Evolutionary conservation across 30 jellyfish, hydroid and myxozoan species (phyloP).

Genomic region (Clytia hemisphaerica): DNA sequence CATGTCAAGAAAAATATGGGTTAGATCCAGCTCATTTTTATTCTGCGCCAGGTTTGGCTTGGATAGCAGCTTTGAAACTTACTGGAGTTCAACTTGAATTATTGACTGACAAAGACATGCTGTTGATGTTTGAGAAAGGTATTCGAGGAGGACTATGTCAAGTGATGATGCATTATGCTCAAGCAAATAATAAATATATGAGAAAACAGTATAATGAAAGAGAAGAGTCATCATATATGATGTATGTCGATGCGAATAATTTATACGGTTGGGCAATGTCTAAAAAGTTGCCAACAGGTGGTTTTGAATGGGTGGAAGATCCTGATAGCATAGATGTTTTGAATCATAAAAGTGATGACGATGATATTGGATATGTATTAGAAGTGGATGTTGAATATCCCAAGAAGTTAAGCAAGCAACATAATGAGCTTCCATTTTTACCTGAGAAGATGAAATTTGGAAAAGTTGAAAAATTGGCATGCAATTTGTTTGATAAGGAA

Average conservation of each 20-base stretch:
- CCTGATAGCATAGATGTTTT: neutral
- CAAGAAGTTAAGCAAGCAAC: conserved; percentile 33
- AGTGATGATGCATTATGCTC: neutral
- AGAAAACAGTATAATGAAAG: too few species aligned
- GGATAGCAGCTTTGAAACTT: conserved; percentile 13
- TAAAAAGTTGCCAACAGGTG: conserved; percentile 45
- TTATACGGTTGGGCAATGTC: conserved; percentile 67
- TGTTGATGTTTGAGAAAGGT: conserved; percentile 26
- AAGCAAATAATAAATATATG: too few species aligned
- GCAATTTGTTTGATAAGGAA: conserved; percentile 33
- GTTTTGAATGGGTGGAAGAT: conserved; percentile 46
- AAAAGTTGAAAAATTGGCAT: conserved; percentile 30
- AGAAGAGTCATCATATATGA: conserved; percentile 20
- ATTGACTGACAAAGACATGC: conserved; percentile 1
- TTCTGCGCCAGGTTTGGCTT: conserved; percentile 54
- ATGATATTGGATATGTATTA: conserved; percentile 40
- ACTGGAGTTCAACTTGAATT: neutral
- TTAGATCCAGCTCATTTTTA: conserved; percentile 41
- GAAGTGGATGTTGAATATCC: conserved; percentile 68
- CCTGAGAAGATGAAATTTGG: conserved; percentile 26
- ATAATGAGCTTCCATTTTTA: conserved; percentile 55
- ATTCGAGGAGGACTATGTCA: conserved; percentile 16
- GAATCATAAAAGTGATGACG: too few species aligned
- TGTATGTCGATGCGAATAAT: conserved; percentile 63
- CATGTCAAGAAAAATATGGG: conserved; percentile 3